Evolutionary conservation across 2,113 vertebrate species (phyloP), one percentile per base, ranked within the genome.

Genomic region (Semnopithecus entellus): DNA sequence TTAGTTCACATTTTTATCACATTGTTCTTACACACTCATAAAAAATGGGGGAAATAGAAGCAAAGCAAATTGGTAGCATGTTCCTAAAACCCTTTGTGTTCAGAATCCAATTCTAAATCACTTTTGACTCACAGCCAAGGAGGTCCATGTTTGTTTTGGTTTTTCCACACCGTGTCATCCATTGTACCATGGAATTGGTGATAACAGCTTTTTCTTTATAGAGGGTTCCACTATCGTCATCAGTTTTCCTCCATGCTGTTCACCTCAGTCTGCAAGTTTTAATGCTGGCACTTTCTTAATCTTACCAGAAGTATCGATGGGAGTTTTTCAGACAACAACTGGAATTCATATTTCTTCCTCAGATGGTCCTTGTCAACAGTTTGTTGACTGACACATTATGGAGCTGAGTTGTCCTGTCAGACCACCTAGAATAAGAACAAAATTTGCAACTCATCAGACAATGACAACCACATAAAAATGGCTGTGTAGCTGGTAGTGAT

Each of bases 1-100:
- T 48, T 87, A 70, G 14, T 81, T 91, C 76, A 89, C 43, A 43
- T 64, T 93, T 78, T 78, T 72, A 85, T 86, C 38, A 78, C 79
- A 32, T 76, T 84, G 80, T 96, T 95, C 85, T 84, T 76, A 38
- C 17, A 27, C 2, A 18, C 27, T 83, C 43, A 78, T 73, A 57
- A 64, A 86, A 79, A 76, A 64, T 50, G 11, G 61, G 50, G 52
- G 30, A 70, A 61, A 76, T 30, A 92, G 1, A 94, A 90, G 82
- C 59, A 59, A 91, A 57, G 57, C 23, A 78, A 88, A 95, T 59
- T 52, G 75, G 35, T 1, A 88, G 30, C 6, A 2, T 52, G 22
- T 64, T 55, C 61, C 73, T 30, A 85, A 94, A 88, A 75, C 13
- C 20, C 27, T 86, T 23, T 86, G 22, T 38, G 25, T 43, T 88